These are phyloP conservation scores for Mythimna pallens DNA, from an alignment of 2,888 invertebrate species.

Conservation along the genomic window DNA sequence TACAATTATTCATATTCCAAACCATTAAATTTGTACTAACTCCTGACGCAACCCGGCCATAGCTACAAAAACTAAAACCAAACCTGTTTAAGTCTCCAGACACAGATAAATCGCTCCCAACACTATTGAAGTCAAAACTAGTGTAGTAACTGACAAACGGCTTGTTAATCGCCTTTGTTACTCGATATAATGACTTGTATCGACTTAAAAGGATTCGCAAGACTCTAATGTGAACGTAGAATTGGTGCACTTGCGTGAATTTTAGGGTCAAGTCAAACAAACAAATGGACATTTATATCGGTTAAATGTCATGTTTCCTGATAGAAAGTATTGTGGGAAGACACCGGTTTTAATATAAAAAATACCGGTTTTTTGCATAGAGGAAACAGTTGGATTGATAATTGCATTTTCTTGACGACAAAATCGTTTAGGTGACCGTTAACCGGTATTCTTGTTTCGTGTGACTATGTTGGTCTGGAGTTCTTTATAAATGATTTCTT, in stretches of 20 bases:
- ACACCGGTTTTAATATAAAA: conserved; percentile 13
- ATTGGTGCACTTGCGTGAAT: conserved; percentile 70
- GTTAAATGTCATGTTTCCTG: conserved; percentile 61
- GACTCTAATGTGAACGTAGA: conserved; percentile 59
- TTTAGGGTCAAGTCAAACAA: conserved; percentile 66
- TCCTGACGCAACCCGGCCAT: conserved; percentile 46
- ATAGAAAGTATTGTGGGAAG: conserved; percentile 42
- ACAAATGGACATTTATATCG: conserved; percentile 60
- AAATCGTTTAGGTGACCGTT: conserved; percentile 46
- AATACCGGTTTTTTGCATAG: conserved; percentile 44
- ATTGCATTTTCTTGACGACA: conserved; percentile 54
- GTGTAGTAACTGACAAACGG: conserved; percentile 80
- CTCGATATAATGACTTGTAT: conserved; percentile 78
- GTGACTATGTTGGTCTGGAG: conserved; percentile 27
- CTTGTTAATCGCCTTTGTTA: conserved; percentile 86
- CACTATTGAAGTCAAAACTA: conserved; percentile 72
- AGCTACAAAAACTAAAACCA: conserved; percentile 51
- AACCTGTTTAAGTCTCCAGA: conserved; percentile 72
- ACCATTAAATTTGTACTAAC: conserved; percentile 31
- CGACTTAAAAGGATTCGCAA: conserved; percentile 78
- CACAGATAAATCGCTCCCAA: conserved; percentile 72
- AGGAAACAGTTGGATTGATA: conserved; percentile 49
- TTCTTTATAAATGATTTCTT: conserved; percentile 20
- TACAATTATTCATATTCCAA: conserved; percentile 54
- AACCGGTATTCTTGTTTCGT: conserved; percentile 43